Base-by-base conservation (phyloP, 2,797 vertebrate genomes). In the Odontamblyopus rebecca region DNA sequence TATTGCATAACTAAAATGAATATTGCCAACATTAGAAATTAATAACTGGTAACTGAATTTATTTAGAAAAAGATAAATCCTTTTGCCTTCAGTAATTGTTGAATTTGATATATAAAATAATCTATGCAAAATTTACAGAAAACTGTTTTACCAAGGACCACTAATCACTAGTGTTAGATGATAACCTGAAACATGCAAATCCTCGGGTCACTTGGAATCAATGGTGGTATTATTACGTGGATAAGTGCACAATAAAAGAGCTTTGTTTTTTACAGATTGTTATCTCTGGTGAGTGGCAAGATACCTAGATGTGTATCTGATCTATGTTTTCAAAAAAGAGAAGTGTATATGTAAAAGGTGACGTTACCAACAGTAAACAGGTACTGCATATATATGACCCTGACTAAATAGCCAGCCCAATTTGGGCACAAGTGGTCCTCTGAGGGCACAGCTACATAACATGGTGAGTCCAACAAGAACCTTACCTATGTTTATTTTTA, bases 381-480 rank as follows among this genome's bases (percentile, higher is more conserved):
- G 86, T 84, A 84, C 60, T 35, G 32, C 61, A 76, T 84, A 88
- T 84, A 88, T 83, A 92, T 83, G 86, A 78, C 90, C 82, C 90
- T 86, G 88, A 79, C 67, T 74, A 68, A 70, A 65, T 61, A 35
- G 56, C 78, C 15, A 8, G 29, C 63, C 74, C 80, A 86, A 81
- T 70, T 63, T 54, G 77, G 74, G 75, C 70, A 73, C 73, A 82
- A 72, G 84, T 83, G 73, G 70, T 82, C 73, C 1, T 57, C 68
- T 23, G 82, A 86, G 59, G 71, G 78, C 72, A 77, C 61, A 76
- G 67, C 77, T 81, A 15, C 81, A 86, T 91, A 92, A 84, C 85
- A 95, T 97, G 97, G 97, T 98, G 91, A 97, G 96, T 95, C 79
- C 68, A 16, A 2, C 32, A 11, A 30, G 62, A 54, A 60, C 51